Conservation (phyloP, 2,113 vertebrate genomes). For the Nannospalax galili region DNA sequence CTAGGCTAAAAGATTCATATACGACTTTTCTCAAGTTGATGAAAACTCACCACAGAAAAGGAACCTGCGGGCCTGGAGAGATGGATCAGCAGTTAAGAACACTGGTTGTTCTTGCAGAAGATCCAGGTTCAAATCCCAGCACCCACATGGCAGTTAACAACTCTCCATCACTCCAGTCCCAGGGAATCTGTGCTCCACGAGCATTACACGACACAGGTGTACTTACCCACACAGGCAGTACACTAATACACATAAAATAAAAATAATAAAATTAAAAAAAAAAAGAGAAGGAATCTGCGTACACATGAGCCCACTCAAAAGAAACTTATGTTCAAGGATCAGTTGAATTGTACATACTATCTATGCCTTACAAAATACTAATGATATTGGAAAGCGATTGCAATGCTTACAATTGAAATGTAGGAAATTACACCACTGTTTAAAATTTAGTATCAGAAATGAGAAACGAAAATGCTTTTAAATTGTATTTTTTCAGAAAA, state of each 20-base stretch:
- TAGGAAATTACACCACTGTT: background rate
- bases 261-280: background rate
- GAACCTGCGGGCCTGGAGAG: too few relatives aligned
- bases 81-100: too few relatives aligned
- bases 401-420: background rate
- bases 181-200: too few relatives aligned
- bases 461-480: background rate
- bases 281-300: background rate
- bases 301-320: background rate
- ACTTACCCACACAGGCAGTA: too few relatives aligned
- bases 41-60: background rate
- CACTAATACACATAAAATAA: too few relatives aligned
- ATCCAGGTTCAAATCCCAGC: too few relatives aligned
- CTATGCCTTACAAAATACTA: background rate
- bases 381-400: background rate
- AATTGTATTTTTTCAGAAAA: background rate
- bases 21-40: background rate
- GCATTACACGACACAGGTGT: too few relatives aligned
- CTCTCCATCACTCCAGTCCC: too few relatives aligned
- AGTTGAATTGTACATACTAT: background rate
- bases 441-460: constrained; percentile 38
- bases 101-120: too few relatives aligned
- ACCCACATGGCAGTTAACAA: too few relatives aligned
- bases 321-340: background rate
- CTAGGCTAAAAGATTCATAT: too few relatives aligned